These are phyloP conservation scores for Baccha elongata DNA, from an alignment of 2,888 invertebrate genomes.

Conservation along the genomic window DNA sequence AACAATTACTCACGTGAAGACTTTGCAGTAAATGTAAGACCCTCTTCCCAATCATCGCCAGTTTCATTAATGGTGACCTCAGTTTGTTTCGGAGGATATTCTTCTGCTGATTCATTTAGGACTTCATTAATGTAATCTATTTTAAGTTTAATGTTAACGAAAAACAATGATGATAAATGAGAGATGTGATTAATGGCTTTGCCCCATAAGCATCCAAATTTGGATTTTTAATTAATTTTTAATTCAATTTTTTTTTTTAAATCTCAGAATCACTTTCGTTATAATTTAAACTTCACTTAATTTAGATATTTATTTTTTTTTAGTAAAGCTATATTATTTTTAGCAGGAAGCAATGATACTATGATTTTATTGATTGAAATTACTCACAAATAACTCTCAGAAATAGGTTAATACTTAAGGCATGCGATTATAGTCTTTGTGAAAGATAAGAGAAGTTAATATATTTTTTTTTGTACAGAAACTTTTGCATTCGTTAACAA, in stretches of 20 bases:
- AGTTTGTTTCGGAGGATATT: conserved; percentile 79
- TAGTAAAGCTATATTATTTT: conserved; percentile 3
- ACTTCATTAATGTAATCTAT: conserved; percentile 94
- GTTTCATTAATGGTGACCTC: conserved; percentile 83
- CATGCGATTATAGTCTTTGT: conserved; percentile 49
- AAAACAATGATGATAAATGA: conserved; percentile 72
- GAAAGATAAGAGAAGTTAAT: neutral
- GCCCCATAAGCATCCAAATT: conserved; percentile 68
- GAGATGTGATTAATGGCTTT: conserved; percentile 72
- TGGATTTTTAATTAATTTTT: conserved; percentile 33
- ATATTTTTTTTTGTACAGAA: conserved; percentile 4
- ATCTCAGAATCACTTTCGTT: conserved; percentile 1
- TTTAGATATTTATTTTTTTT: neutral
- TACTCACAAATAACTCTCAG: conserved; percentile 69
- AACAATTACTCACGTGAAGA: conserved; percentile 89
- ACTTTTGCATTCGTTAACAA: conserved; percentile 19
- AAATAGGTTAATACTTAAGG: conserved; percentile 65
- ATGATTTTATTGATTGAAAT: conserved; percentile 60
- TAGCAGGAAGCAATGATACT: conserved; percentile 65
- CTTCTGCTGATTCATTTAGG: conserved; percentile 86
- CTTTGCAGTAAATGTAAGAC: conserved; percentile 95
- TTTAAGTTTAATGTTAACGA: conserved; percentile 69
- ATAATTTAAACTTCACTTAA: neutral
- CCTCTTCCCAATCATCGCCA: conserved; percentile 91
- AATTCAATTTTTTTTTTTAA: neutral